Evolutionary conservation across 1,140 invertebrate genomes (phyloP).

Genomic region (Heliconius nattereri): DNA sequence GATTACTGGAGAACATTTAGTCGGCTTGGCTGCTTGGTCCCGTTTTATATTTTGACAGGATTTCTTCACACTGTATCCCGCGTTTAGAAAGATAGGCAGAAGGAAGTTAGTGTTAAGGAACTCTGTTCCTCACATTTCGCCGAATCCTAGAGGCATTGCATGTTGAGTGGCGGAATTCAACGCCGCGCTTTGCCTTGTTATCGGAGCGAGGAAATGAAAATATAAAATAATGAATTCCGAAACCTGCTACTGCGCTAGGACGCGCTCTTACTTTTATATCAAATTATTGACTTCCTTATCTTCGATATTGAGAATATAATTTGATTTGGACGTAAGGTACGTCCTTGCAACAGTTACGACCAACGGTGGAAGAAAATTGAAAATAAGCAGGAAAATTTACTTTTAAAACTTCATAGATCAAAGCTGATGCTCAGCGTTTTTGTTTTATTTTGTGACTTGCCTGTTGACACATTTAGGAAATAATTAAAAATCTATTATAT

Average conservation of each 20-base stretch:
- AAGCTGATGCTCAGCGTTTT: neutral
- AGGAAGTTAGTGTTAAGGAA: no score
- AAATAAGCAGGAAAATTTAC: neutral
- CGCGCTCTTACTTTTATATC: neutral
- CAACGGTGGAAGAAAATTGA: neutral
- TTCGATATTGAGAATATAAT: conserved; percentile 7
- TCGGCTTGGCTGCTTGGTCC: conserved; percentile 23
- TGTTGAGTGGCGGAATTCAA: no score
- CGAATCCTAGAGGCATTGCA: no score
- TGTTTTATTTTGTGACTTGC: neutral
- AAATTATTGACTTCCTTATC: neutral
- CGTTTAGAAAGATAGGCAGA: no score
- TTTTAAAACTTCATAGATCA: neutral
- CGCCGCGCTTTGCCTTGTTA: no score
- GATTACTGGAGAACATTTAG: conserved; percentile 52
- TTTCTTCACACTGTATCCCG: neutral
- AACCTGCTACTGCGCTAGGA: no score
- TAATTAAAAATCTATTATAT: neutral
- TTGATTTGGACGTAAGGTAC: neutral
- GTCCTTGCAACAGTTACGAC: neutral
- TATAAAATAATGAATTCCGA: no score
- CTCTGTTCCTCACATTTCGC: no score
- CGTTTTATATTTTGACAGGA: conserved; percentile 27
- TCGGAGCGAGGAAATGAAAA: no score
- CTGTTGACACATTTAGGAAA: neutral